Conservation (phyloP, 64 coral and sea anemone species). For the Orbicella faveolata region DNA sequence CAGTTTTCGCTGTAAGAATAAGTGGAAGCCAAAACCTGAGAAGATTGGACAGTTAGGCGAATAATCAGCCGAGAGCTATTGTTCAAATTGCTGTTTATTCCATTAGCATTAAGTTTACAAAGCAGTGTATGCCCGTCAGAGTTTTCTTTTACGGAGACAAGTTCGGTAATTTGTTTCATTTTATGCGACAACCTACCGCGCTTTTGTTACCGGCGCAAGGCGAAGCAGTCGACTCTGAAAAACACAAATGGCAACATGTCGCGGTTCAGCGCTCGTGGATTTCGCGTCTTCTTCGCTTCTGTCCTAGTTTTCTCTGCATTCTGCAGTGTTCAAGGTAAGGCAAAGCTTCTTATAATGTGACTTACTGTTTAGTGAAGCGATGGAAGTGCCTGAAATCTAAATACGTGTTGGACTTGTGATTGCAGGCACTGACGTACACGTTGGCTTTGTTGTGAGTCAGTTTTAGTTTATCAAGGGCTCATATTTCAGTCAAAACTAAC, state of each 20-base stretch:
- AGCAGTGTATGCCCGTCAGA: not conserved
- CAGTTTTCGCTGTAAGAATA: too few species aligned
- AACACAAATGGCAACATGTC: not conserved
- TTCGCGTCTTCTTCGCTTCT: not conserved
- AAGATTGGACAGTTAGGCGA: not conserved
- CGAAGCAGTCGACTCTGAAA: not conserved
- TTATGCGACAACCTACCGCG: not conserved
- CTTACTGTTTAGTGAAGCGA: not conserved
- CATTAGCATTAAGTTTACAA: not conserved
- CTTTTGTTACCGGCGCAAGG: not conserved
- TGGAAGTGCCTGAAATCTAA: not conserved
- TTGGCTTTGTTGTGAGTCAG: not conserved
- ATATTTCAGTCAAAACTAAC: not conserved
- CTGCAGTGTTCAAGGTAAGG: not conserved
- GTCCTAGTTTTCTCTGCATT: not conserved
- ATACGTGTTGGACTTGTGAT: not conserved
- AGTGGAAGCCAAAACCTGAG: not conserved
- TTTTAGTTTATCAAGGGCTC: not conserved
- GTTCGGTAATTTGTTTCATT: conserved; percentile 12
- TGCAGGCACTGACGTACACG: not conserved
- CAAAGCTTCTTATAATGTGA: not conserved
- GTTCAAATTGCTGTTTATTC: not conserved
- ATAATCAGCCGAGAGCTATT: not conserved
- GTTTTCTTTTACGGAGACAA: not conserved
- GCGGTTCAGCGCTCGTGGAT: not conserved